Percentiles rank a stretch among this genome's conserved stretches.
phyloP scores from a whole-genome alignment of 37 sponge, comb jelly and placozoan species.

The Hormiphora californensis region DNA sequence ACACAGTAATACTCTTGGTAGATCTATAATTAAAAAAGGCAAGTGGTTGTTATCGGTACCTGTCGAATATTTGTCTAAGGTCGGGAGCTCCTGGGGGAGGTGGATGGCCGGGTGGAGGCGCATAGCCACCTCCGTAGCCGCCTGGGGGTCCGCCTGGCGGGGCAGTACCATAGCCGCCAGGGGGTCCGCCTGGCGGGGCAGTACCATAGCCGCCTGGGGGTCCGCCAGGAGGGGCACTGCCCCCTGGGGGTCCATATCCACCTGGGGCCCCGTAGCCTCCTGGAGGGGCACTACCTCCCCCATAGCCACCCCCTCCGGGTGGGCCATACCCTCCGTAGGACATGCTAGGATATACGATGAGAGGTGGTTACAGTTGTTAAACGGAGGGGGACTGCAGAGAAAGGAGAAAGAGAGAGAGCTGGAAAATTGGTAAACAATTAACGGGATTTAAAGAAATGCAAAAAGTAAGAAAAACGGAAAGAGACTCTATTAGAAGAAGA shows the following conservation, averaged over 20 bases:
- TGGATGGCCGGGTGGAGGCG: too few relatives aligned
- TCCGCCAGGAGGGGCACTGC: not conserved
- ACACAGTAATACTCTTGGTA: not conserved
- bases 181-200: too few relatives aligned
- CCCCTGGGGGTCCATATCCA: not conserved
- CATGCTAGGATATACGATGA: too few relatives aligned
- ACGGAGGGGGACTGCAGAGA: too few relatives aligned
- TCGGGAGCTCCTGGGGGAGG: too few relatives aligned
- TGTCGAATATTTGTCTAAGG: constrained; percentile 8
- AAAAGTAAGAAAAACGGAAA: too few relatives aligned
- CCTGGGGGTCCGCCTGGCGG: constrained; percentile 12
- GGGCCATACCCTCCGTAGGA: too few relatives aligned
- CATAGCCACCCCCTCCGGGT: too few relatives aligned
- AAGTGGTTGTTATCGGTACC: not conserved
- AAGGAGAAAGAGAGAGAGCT: not conserved
- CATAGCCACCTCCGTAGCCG: not conserved
- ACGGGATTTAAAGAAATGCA: too few relatives aligned
- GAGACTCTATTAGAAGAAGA: too few relatives aligned
- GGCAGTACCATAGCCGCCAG: not conserved
- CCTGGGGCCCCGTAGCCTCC: not conserved
- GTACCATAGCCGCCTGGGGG: not conserved
- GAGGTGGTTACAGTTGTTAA: too few relatives aligned
- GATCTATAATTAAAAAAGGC: not conserved
- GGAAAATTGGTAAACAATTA: not conserved
- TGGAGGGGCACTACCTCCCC: not conserved